These are phyloP conservation scores for Muscina levida DNA, from an alignment of 2,888 invertebrate species.

Conservation along the genomic window DNA sequence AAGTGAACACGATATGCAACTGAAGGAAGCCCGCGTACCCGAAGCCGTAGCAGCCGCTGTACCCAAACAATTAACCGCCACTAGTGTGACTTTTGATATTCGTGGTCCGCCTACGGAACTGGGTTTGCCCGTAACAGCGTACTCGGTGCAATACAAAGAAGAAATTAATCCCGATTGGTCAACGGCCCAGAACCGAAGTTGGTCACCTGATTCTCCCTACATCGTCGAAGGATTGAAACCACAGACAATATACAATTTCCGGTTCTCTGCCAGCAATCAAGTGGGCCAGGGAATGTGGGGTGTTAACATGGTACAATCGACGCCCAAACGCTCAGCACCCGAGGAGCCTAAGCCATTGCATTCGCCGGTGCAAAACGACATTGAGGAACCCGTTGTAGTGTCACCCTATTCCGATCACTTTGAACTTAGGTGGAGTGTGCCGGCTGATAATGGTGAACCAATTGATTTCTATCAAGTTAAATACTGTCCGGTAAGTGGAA, in stretches of 20 bases:
- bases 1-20: constrained; percentile 84
- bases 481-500: constrained; percentile 87
- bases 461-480: constrained; percentile 90
- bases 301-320: constrained; percentile 83
- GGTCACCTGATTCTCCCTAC: constrained; percentile 90
- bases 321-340: constrained; percentile 89
- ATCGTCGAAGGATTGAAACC: constrained; percentile 90
- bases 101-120: constrained; percentile 87
- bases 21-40: constrained; percentile 88
- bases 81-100: constrained; percentile 90
- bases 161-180: constrained; percentile 85
- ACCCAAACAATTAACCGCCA: constrained; percentile 88
- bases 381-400: constrained; percentile 80
- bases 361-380: constrained; percentile 79
- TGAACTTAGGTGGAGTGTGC: constrained; percentile 91
- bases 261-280: constrained; percentile 91
- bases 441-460: constrained; percentile 93
- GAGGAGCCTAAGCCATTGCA: constrained; percentile 85
- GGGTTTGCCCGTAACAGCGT: constrained; percentile 88
- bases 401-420: constrained; percentile 89
- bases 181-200: constrained; percentile 85
- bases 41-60: constrained; percentile 84
- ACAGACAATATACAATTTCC: constrained; percentile 88
- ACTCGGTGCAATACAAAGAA: constrained; percentile 88
- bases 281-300: constrained; percentile 91